Conservation (phyloP, 2,888 invertebrate genomes). For the Tillus elongatus region DNA sequence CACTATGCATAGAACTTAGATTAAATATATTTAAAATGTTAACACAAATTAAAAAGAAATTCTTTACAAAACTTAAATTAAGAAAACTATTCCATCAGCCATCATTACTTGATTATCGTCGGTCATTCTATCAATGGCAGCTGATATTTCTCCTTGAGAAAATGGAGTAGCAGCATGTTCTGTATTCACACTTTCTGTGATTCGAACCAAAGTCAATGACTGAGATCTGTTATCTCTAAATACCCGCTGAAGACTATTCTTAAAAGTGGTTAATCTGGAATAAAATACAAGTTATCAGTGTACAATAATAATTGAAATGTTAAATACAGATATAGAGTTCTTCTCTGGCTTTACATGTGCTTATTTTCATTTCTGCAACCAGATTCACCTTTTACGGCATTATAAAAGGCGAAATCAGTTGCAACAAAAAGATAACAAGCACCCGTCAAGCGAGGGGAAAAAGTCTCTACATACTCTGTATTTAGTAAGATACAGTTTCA, state of each 20-base stretch:
- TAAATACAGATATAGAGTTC: no score
- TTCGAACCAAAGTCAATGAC: conserved; percentile 57
- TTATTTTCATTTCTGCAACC: no score
- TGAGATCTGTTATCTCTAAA: conserved; percentile 72
- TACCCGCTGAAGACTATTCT: conserved; percentile 60
- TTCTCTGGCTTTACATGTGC: no score
- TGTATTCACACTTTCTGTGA: conserved; percentile 57
- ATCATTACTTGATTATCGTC: conserved; percentile 89
- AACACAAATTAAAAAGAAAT: conserved; percentile 12
- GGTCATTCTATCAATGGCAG: conserved; percentile 75
- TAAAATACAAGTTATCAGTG: background rate
- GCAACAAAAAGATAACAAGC: no score
- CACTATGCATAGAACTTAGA: no score
- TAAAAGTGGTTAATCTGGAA: conserved; percentile 57
- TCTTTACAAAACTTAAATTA: conserved; percentile 54
- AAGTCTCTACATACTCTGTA: no score
- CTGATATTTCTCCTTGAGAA: conserved; percentile 58
- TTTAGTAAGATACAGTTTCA: no score
- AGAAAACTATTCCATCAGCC: conserved; percentile 72
- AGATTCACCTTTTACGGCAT: no score
- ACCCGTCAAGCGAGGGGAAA: no score
- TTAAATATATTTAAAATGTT: no score
- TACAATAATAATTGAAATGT: background rate
- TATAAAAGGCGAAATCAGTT: no score
- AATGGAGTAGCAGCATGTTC: conserved; percentile 53